phyloP scores from a whole-genome alignment of 1,140 invertebrate genomes.

The Bombyx mandarina region DNA sequence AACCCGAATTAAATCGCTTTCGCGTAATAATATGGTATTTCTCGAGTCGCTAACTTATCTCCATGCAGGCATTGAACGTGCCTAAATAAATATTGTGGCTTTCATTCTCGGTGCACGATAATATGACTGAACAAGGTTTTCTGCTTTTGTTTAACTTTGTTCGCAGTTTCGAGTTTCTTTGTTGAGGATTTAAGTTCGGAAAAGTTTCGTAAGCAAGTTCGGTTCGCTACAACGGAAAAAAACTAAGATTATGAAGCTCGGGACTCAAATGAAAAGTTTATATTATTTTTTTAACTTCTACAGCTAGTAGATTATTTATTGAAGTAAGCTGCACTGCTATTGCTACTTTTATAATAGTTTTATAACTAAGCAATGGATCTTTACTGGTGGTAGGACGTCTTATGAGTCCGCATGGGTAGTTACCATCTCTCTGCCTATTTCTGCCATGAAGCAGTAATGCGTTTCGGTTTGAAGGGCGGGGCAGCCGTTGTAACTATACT shows the following conservation, averaged over 20 bases:
- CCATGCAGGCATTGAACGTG: slow-evolving; percentile 5
- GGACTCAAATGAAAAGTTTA: neutral
- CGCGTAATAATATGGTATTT: slow-evolving; percentile 13
- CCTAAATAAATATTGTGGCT: slow-evolving; percentile 8
- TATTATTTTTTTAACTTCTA: neutral
- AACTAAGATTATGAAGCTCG: slow-evolving; percentile 11
- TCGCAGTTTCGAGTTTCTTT: slow-evolving; percentile 20
- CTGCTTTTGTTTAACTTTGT: slow-evolving; percentile 17
- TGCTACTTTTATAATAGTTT: neutral
- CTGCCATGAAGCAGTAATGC: too few species aligned
- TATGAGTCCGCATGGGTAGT: too few species aligned
- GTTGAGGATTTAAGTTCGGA: slow-evolving; percentile 17
- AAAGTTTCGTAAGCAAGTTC: slow-evolving; percentile 13
- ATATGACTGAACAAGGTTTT: slow-evolving; percentile 7
- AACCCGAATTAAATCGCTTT: slow-evolving; percentile 33
- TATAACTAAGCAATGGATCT: neutral
- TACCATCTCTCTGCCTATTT: too few species aligned
- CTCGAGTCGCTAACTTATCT: neutral
- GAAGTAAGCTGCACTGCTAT: too few species aligned
- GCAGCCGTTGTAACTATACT: too few species aligned
- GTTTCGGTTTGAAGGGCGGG: too few species aligned
- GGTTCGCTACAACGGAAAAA: slow-evolving; percentile 9
- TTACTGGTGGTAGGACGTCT: too few species aligned
- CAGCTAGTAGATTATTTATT: slow-evolving; percentile 1
- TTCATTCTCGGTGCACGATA: slow-evolving; percentile 5